Conservation (phyloP, 2,888 invertebrate genomes). For the Spodoptera littoralis region DNA sequence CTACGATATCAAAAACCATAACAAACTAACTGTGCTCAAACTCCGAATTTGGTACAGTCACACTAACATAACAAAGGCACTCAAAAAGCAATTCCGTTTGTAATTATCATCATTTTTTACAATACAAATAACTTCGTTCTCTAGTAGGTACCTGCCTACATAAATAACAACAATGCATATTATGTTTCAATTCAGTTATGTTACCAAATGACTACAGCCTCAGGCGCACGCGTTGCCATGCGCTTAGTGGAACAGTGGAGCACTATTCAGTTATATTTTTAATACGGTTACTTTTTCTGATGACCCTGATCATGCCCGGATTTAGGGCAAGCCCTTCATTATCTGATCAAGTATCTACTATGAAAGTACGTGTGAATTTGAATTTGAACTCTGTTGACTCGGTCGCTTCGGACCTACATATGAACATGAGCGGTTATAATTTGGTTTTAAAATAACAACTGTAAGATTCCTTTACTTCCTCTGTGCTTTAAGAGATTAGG, state of each 20-base stretch:
- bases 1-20: too few species aligned
- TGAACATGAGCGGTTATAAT: too few species aligned
- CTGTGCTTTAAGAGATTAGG: constrained; percentile 1
- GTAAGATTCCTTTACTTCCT: constrained; percentile 4
- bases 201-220: constrained; percentile 75
- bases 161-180: constrained; percentile 57
- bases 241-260: constrained; percentile 83
- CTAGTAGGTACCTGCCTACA: constrained; percentile 12
- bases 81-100: too few species aligned
- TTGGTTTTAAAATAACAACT: too few species aligned
- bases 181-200: constrained; percentile 66
- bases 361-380: constrained; percentile 20
- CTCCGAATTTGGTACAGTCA: too few species aligned
- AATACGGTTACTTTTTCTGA: constrained; percentile 84
- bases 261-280: constrained; percentile 85
- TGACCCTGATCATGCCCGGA: constrained; percentile 73
- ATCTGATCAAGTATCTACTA: constrained; percentile 58
- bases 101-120: constrained; percentile 36
- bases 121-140: not conserved
- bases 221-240: constrained; percentile 73
- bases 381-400: constrained; percentile 1
- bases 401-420: too few species aligned
- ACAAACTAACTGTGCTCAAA: too few species aligned
- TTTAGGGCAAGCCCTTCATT: constrained; percentile 76
- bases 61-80: too few species aligned